A percentile compares a stretch with the other conserved stretches of the same genome.
Evolutionary conservation across 2,797 vertebrate species (phyloP).

Genomic region (Hippoglossus hippoglossus): DNA sequence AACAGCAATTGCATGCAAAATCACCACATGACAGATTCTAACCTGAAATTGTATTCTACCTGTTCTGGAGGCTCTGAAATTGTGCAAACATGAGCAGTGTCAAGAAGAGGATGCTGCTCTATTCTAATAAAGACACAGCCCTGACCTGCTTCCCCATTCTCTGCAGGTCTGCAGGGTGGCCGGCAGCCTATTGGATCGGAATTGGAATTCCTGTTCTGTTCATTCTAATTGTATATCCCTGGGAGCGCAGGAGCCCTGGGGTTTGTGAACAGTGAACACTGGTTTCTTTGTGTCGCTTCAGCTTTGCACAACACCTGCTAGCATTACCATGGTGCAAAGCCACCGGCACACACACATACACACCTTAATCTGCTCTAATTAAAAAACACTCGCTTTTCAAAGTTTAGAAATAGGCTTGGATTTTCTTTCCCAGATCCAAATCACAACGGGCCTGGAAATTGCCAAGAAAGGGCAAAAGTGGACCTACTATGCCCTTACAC

Average conservation of each 20-base stretch:
- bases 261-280: conserved; percentile 76
- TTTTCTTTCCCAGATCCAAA: conserved; percentile 81
- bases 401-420: conserved; percentile 79
- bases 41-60: conserved; percentile 11
- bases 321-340: conserved; percentile 66
- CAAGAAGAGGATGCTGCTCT: conserved; percentile 43
- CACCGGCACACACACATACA: conserved; percentile 51
- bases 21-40: not conserved
- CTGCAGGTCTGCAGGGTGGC: conserved; percentile 43
- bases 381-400: conserved; percentile 84
- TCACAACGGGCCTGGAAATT: conserved; percentile 42
- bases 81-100: conserved; percentile 31
- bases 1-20: not conserved
- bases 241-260: conserved; percentile 77
- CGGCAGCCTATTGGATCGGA: conserved; percentile 56
- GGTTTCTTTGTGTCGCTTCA: conserved; percentile 73
- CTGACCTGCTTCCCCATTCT: conserved; percentile 52
- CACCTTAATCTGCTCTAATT: conserved; percentile 87
- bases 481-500: conserved; percentile 32
- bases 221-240: conserved; percentile 86
- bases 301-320: conserved; percentile 71
- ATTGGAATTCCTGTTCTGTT: conserved; percentile 71
- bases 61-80: not conserved
- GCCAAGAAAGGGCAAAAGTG: conserved; percentile 21
- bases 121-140: conserved; percentile 39